Conservation (phyloP, 2,113 vertebrate genomes). For the Garra rufa region DNA sequence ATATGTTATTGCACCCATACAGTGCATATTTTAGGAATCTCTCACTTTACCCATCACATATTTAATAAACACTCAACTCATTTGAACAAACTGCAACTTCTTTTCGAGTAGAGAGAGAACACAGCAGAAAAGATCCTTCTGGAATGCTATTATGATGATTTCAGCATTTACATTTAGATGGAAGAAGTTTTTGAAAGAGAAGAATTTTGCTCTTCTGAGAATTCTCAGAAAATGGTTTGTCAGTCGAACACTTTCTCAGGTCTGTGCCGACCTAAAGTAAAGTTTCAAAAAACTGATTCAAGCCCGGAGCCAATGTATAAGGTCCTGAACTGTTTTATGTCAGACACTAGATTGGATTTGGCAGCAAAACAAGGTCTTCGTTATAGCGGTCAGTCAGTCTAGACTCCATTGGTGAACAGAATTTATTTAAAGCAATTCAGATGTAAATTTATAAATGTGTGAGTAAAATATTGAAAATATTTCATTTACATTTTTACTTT, state of each 20-base stretch:
- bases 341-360: not conserved
- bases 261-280: conserved; percentile 33
- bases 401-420: not conserved
- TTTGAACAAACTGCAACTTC: not conserved
- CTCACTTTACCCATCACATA: conserved; percentile 3
- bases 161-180: conserved; percentile 76
- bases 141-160: conserved; percentile 59
- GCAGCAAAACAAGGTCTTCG: not conserved
- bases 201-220: conserved; percentile 51
- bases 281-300: conserved; percentile 8
- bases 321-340: not conserved
- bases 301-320: not conserved
- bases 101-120: not conserved
- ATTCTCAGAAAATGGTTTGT: conserved; percentile 39
- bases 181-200: conserved; percentile 65
- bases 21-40: conserved; percentile 13
- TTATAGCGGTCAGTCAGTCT: not conserved
- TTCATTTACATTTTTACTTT: not conserved
- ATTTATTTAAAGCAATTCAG: not conserved
- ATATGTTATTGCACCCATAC: conserved; percentile 29
- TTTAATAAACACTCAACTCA: conserved; percentile 33
- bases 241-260: conserved; percentile 44
- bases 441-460: not conserved
- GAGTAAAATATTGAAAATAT: not conserved
- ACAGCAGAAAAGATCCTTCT: conserved; percentile 53